phyloP scores from a whole-genome alignment of 2,797 vertebrate species.

The Myotis vivesi region DNA sequence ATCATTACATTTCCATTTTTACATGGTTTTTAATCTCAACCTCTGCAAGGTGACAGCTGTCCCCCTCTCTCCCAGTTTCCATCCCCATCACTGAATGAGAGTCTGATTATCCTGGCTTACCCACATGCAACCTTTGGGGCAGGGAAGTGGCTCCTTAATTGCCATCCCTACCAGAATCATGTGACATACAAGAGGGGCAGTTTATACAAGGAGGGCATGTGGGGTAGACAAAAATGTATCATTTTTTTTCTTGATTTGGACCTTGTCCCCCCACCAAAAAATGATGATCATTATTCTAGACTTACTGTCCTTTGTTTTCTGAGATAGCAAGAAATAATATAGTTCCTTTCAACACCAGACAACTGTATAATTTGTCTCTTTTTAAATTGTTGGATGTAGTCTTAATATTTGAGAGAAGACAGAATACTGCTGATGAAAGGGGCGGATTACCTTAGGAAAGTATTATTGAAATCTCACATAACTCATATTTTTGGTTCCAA shows the following conservation, averaged over 20 bases:
- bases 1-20: not conserved
- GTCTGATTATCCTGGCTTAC: not conserved
- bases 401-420: constrained; percentile 38
- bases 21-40: not conserved
- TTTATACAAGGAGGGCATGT: not conserved
- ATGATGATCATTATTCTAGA: not conserved
- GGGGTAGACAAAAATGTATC: not conserved
- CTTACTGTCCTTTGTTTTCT: constrained; percentile 12
- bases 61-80: not conserved
- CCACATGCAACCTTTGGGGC: not conserved
- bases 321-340: constrained; percentile 1
- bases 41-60: not conserved
- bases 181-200: not conserved
- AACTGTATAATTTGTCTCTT: not conserved
- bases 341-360: not conserved
- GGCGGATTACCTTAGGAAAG: constrained; percentile 23
- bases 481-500: constrained; percentile 34
- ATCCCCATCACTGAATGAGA: not conserved
- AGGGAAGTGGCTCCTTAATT: not conserved
- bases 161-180: not conserved
- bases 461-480: constrained; percentile 36
- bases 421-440: constrained; percentile 31
- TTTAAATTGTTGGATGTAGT: not conserved
- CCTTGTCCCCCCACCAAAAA: not conserved
- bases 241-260: not conserved